Evolutionary conservation across 2,888 invertebrate genomes (phyloP).

Genomic region (Tubulanus polymorphus): DNA sequence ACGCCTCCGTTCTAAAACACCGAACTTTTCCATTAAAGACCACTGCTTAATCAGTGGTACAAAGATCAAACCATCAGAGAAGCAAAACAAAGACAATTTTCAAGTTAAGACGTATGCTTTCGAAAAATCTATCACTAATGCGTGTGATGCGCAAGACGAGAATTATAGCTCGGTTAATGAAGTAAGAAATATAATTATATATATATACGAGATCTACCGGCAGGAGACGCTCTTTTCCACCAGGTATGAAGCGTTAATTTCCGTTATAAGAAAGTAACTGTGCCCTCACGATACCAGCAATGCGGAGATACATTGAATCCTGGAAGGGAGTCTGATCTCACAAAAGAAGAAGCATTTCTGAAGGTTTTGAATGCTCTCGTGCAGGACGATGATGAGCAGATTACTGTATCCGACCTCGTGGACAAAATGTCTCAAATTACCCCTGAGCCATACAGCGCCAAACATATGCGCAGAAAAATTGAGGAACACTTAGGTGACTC

Average conservation of each 20-base stretch:
- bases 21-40: neutral
- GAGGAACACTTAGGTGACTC: slow-evolving; percentile 21
- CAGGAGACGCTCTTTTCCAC: slow-evolving; percentile 24
- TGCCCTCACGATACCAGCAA: neutral
- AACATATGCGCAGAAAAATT: slow-evolving; percentile 20
- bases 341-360: slow-evolving; percentile 3
- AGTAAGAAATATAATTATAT: neutral
- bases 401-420: slow-evolving; percentile 17
- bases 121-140: neutral
- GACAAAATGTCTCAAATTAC: slow-evolving; percentile 16
- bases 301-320: neutral
- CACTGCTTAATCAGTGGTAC: neutral
- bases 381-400: slow-evolving; percentile 20
- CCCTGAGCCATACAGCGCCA: slow-evolving; percentile 7
- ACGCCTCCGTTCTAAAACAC: neutral
- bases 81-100: neutral
- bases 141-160: neutral
- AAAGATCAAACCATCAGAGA: neutral
- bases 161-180: neutral
- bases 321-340: slow-evolving; percentile 1
- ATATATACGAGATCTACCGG: slow-evolving; percentile 19
- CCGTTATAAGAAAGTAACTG: slow-evolving; percentile 10
- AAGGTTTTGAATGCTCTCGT: slow-evolving; percentile 12
- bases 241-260: slow-evolving; percentile 23
- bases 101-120: neutral